phyloP scores from a whole-genome alignment of 2,113 vertebrate genomes.

The Narcine bancroftii region DNA sequence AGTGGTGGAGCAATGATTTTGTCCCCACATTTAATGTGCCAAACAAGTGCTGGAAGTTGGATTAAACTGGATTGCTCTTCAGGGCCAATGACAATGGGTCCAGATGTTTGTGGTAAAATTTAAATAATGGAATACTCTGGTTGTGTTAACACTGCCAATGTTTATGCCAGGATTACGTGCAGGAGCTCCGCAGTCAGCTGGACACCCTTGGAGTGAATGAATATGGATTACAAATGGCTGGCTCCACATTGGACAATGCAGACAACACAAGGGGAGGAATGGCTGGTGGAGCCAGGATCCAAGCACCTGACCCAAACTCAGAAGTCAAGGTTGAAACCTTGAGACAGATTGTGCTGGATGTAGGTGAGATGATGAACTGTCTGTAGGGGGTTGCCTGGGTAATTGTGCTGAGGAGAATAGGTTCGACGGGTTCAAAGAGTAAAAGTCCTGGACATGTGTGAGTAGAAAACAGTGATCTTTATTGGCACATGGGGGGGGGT shows the following conservation, averaged over 20 bases:
- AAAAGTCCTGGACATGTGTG: no score
- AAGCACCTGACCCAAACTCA: background rate
- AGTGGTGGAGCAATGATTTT: no score
- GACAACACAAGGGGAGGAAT: background rate
- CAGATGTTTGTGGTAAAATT: no score
- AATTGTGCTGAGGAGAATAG: background rate
- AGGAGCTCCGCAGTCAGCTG: constrained; percentile 8
- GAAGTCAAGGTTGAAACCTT: background rate
- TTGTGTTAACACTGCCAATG: no score
- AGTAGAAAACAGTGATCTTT: no score
- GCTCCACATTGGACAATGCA: background rate
- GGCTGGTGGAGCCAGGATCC: background rate
- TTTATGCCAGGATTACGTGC: background rate
- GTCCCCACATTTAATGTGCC: no score
- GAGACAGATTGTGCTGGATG: constrained; percentile 30
- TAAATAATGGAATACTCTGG: no score
- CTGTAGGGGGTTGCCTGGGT: background rate
- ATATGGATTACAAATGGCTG: background rate
- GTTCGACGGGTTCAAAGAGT: background rate
- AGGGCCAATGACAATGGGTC: no score
- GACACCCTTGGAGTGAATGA: background rate
- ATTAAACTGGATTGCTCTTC: no score
- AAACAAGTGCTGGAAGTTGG: no score
- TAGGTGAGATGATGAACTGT: constrained; percentile 12
- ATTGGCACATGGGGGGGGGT: no score